A percentile compares a stretch with the other conserved stretches of the same genome.
phyloP scores from a whole-genome alignment of 2,113 vertebrate genomes.

The Hylia prasina region DNA sequence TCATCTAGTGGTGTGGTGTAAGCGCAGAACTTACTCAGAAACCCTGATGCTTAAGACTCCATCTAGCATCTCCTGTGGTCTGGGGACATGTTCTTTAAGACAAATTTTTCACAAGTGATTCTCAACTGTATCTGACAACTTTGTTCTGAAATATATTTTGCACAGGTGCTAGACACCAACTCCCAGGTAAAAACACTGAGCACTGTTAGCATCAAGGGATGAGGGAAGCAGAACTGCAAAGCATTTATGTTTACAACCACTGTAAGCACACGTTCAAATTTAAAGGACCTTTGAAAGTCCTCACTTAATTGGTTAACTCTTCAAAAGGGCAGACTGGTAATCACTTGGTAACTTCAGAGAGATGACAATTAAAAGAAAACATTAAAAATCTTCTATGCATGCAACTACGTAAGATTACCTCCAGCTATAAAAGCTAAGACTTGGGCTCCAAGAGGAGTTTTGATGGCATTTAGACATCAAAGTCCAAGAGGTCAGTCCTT shows the following conservation, averaged over 20 bases:
- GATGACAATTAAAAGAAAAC: not conserved
- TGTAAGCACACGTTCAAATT: not conserved
- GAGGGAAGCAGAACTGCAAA: not conserved
- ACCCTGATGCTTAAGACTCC: not conserved
- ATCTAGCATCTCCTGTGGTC: not conserved
- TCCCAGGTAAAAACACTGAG: not conserved
- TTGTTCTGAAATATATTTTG: not conserved
- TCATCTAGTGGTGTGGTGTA: not conserved
- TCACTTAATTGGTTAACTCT: not conserved
- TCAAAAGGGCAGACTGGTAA: not conserved
- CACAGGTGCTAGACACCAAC: not conserved
- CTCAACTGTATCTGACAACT: not conserved
- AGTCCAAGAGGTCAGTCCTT: not conserved
- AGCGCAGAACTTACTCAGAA: not conserved
- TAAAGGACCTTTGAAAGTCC: not conserved
- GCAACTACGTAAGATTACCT: not conserved
- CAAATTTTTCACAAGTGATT: not conserved
- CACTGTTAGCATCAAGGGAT: fast-evolving
- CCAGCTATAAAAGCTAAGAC: not conserved
- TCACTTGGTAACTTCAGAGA: not conserved
- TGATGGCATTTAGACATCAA: not conserved
- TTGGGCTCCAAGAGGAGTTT: not conserved
- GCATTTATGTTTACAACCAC: not conserved
- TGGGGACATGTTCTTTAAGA: not conserved
- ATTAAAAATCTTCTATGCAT: not conserved